phyloP scores from a whole-genome alignment of 2,888 invertebrate genomes.

The Norana najaformis region DNA sequence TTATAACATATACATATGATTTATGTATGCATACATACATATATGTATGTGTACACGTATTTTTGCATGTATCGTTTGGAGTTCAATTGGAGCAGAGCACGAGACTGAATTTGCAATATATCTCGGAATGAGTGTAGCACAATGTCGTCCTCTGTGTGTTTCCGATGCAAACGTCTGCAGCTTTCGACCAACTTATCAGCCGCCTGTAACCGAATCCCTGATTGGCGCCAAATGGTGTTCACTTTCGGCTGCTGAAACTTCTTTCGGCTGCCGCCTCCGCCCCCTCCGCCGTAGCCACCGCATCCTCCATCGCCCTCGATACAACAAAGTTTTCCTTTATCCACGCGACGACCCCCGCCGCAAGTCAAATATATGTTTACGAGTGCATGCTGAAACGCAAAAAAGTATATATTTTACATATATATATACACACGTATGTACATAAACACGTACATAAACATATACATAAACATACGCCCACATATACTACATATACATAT shows the following conservation, averaged over 20 bases:
- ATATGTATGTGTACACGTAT: neutral
- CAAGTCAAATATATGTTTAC: neutral
- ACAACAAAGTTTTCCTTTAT: constrained; percentile 13
- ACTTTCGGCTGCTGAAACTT: neutral
- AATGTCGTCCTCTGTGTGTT: constrained; percentile 10
- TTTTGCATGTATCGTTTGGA: neutral
- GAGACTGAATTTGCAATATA: neutral
- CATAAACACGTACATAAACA: neutral
- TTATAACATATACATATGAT: too few relatives aligned
- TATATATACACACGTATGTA: neutral
- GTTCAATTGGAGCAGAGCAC: neutral
- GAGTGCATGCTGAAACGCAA: neutral
- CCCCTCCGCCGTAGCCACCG: too few relatives aligned
- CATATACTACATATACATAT: too few relatives aligned
- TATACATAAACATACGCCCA: neutral
- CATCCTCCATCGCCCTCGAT: neutral
- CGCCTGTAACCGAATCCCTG: neutral
- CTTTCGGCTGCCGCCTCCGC: neutral
- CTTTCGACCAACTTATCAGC: neutral
- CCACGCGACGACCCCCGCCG: neutral
- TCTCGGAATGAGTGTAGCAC: neutral
- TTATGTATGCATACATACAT: neutral
- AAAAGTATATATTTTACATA: too few relatives aligned
- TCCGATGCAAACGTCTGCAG: neutral
- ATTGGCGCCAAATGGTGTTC: constrained; percentile 13